phyloP scores from a whole-genome alignment of 2,113 vertebrate genomes.

The Megalops atlanticus region DNA sequence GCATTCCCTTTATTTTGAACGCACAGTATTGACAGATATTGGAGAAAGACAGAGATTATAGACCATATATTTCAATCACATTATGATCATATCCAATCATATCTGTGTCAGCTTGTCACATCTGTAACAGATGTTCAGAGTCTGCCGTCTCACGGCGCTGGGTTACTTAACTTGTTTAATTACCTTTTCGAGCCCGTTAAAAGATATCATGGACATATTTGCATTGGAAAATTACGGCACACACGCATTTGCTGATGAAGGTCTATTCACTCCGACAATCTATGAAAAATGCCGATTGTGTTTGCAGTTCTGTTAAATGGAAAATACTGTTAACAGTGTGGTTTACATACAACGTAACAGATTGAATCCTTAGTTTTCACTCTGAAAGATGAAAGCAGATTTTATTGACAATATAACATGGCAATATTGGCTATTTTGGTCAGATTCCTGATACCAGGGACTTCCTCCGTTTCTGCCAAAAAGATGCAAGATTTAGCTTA shows the following conservation, averaged over 20 bases:
- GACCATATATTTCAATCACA: not conserved
- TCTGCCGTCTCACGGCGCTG: not conserved
- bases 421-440: not conserved
- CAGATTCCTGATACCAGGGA: not conserved
- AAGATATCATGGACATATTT: not conserved
- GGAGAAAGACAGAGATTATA: not conserved
- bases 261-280: no score
- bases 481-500: slow-evolving; percentile 1
- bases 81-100: not conserved
- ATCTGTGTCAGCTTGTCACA: not conserved
- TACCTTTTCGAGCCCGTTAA: not conserved
- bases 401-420: not conserved
- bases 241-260: not conserved
- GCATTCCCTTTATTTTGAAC: not conserved
- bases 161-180: not conserved
- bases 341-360: not conserved
- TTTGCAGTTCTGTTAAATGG: no score
- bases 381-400: not conserved
- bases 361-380: not conserved
- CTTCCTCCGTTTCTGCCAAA: not conserved
- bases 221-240: not conserved
- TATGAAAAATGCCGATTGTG: no score
- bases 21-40: not conserved
- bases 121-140: not conserved
- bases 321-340: no score